Base-by-base conservation (phyloP, 92 coral and sea anemone species). In the Micromussa lordhowensis region DNA sequence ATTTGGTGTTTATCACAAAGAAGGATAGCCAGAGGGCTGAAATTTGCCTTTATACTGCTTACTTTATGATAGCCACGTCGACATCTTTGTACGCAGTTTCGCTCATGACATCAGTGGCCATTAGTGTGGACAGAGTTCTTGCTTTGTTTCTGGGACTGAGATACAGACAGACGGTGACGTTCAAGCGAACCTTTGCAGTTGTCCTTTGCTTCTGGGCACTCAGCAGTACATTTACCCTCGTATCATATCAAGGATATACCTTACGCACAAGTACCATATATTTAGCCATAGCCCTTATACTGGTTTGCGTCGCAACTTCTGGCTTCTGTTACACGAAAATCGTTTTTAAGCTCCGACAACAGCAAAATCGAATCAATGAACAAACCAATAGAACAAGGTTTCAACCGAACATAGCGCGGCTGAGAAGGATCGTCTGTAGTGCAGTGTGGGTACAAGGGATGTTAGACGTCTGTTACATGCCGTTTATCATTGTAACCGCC, bases 61-160 rank as follows among this genome's bases (percentile, higher is more conserved):
- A 71, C 15, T 30, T 81, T 29, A 36, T 75, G 14, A 26, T 66
- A 8, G 38, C 51, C 51, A 63, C 38, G 1, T 40, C 71, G 15
- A 64, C 85, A 7, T 19, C 31, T 40, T 22, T 81, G 59, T 81
- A 53, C 35, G 85, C n/a, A 7, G 85, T 66, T 8, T 81, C 85
- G 74, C 75, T 44, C 0, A 13, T 32, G 49, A 73, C 22, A 35
- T 34, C 53, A 36, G 49, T 44, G 26, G 78, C 78, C 28, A 73
- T 73, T 17, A 73, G 78, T 8, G n/a, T 73, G 53, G 78, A 73
- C 12, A 21, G 78, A 73, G 51, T 73, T 36, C n/a, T 73, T 29
- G 78, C 53, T 32, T 73, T 73, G 78, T 2, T 36, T 19, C 26
- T 73, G 19, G 76, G 76, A 3, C 11, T 71, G 24, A 40, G 49